phyloP scores from a whole-genome alignment of 2,888 invertebrate species.

The Cerceris ruficornis region DNA sequence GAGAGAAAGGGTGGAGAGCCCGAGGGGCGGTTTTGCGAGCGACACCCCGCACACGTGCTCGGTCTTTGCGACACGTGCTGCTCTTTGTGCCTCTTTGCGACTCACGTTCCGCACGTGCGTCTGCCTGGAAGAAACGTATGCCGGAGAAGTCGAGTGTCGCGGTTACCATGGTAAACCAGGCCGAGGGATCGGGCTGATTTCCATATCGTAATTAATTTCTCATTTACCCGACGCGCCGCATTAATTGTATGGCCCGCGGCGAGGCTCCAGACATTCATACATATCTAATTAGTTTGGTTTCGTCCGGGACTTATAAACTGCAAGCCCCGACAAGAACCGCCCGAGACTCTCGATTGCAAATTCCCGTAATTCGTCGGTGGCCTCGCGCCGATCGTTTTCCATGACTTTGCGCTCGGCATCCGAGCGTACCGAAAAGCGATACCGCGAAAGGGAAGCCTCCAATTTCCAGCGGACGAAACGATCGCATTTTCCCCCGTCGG shows the following conservation, averaged over 20 bases:
- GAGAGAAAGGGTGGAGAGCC: background rate
- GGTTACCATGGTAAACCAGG: conserved; percentile 37
- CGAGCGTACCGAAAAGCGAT: background rate
- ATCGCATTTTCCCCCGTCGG: too few relatives aligned
- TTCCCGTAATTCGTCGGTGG: conserved; percentile 34
- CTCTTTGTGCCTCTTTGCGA: conserved; percentile 4
- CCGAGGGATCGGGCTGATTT: conserved; percentile 63
- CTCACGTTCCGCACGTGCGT: conserved; percentile 40
- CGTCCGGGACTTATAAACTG: conserved; percentile 55
- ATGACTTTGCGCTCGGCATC: too few relatives aligned
- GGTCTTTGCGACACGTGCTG: conserved; percentile 20
- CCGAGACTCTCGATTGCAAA: conserved; percentile 35
- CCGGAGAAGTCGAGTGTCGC: background rate
- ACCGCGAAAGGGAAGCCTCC: background rate
- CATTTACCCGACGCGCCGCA: conserved; percentile 66
- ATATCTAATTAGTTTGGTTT: conserved; percentile 67
- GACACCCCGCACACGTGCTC: conserved; percentile 14
- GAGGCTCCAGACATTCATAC: conserved; percentile 59
- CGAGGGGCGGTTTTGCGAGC: background rate
- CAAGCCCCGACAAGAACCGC: conserved; percentile 21
- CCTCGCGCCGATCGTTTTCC: conserved; percentile 10
- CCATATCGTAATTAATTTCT: conserved; percentile 75
- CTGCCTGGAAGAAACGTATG: conserved; percentile 48
- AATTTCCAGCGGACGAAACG: background rate
- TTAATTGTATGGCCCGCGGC: conserved; percentile 68